Evolutionary conservation across 1,140 invertebrate species (phyloP), one percentile per base, ranked within the genome.

Genomic region (Ostrea denselamellosa): DNA sequence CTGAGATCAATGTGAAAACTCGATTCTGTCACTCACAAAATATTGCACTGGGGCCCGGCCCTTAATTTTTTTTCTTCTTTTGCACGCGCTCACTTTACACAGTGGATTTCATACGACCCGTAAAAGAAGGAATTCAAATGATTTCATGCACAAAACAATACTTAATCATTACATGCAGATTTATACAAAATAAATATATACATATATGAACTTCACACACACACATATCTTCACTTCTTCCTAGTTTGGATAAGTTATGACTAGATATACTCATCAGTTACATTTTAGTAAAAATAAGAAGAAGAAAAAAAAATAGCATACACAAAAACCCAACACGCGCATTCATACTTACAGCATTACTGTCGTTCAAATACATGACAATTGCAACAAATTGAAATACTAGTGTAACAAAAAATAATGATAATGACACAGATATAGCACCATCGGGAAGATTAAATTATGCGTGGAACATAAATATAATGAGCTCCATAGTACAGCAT

Each of bases 381-480:
- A 28, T 62, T 14, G 7, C 5, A 62, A 19, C 5, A 14, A 0
- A 62, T 14, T n/a, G n/a, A 62, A 14, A 14, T 14, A 14, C 8
- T 77, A 3, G 28, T 28, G 28, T n/a, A n/a, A n/a, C n/a, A 77
- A 71, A 77, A 77, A 77, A 28, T 25, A 77, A 77, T 77, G 28
- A 28, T 25, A 77, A 77, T 77, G 28, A 28, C 68, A 28, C 68
- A 77, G 14, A 77, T 77, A 77, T 77, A 77, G 68, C 68, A 77
- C 68, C 68, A 77, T 77, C 68, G 28, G 68, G 68, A 34, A 77
- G 22, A 77, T 77, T 77, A 25, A 77, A 77, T 77, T 77, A 77
- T 77, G 68, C 68, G 68, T 77, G 68, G 28, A 77, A 62, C 58
- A 77, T 77, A 77, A 77, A 77, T 77, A 77, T 71, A 34, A 71